Conservation (phyloP, 2,113 vertebrate species). For the Ibidorhyncha struthersii region DNA sequence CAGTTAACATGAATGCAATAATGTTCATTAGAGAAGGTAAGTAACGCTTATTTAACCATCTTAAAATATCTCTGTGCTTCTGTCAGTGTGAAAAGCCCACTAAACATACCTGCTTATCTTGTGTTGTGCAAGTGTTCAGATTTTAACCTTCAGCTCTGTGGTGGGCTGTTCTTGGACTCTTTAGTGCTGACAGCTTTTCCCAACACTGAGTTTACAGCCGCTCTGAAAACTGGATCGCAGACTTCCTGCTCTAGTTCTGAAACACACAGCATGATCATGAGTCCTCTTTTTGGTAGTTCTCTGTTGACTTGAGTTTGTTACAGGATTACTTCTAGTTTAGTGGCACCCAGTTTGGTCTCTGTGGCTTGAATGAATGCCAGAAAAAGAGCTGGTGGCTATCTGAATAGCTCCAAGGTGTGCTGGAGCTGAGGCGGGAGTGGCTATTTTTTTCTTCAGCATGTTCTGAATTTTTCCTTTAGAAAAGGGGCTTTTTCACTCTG, state of each 20-base stretch:
- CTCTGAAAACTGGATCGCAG: not conserved
- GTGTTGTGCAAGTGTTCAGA: not conserved
- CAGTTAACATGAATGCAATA: fast-evolving
- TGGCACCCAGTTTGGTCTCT: not conserved
- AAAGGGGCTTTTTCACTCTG: not conserved
- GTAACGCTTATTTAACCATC: not conserved
- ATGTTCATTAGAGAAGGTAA: not conserved
- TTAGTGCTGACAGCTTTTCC: not conserved
- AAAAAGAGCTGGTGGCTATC: not conserved
- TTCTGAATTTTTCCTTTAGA: not conserved
- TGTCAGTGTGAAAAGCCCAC: not conserved
- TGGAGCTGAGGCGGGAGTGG: not conserved
- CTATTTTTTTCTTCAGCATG: not conserved
- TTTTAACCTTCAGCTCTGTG: not conserved
- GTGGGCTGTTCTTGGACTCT: not conserved
- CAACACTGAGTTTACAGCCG: fast-evolving
- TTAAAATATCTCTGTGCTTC: not conserved
- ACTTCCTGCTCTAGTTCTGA: not conserved
- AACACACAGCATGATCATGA: not conserved
- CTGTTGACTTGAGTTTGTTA: too few species aligned
- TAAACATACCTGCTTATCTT: not conserved
- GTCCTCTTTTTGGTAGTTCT: not conserved
- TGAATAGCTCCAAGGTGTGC: not conserved
- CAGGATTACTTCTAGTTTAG: not conserved
- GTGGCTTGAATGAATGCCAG: not conserved